These are phyloP conservation scores for Rugalucina vietnamica DNA, from an alignment of 2,888 invertebrate genomes.

Conservation along the genomic window DNA sequence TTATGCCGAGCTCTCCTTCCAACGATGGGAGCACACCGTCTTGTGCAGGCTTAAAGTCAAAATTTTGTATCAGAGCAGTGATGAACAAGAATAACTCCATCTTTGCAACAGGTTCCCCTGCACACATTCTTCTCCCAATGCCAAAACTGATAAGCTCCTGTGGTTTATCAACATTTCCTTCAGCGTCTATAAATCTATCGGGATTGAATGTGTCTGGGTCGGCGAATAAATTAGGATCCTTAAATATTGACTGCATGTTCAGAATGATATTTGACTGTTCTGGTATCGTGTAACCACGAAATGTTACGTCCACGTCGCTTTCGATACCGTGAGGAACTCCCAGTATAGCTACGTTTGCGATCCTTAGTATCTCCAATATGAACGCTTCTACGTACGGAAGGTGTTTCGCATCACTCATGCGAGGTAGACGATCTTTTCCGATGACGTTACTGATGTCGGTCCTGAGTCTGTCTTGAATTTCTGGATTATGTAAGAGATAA, in stretches of 20 bases:
- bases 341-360: constrained; percentile 81
- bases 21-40: neutral
- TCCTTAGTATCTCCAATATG: constrained; percentile 77
- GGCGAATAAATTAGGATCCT: constrained; percentile 64
- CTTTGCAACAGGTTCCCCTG: constrained; percentile 54
- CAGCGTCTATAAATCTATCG: constrained; percentile 76
- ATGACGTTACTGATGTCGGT: neutral
- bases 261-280: constrained; percentile 68
- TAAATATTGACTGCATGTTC: constrained; percentile 52
- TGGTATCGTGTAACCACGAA: constrained; percentile 75
- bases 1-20: neutral
- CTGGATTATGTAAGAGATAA: constrained; percentile 25
- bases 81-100: constrained; percentile 64
- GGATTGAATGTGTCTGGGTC: constrained; percentile 78
- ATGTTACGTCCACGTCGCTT: constrained; percentile 22
- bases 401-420: constrained; percentile 29
- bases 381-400: constrained; percentile 56
- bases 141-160: constrained; percentile 66
- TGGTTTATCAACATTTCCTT: constrained; percentile 49
- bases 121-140: constrained; percentile 68
- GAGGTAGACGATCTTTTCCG: constrained; percentile 28
- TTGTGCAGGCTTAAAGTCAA: constrained; percentile 15
- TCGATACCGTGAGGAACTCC: constrained; percentile 72
- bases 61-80: constrained; percentile 46
- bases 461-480: neutral